Conservation (phyloP, 2,113 vertebrate species). For the Heterocephalus glaber region DNA sequence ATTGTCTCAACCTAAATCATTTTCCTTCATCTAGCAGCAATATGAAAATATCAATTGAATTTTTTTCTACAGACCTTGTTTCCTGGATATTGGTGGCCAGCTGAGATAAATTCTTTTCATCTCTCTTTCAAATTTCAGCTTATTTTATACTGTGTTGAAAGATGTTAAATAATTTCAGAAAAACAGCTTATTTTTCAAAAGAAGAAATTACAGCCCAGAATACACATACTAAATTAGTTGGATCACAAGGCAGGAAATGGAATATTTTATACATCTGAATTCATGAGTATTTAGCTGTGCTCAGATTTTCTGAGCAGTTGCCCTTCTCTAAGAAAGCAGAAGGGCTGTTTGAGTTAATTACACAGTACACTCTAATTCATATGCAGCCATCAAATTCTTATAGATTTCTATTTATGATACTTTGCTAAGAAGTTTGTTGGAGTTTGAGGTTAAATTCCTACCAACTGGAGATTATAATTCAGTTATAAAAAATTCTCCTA, state of each 20-base stretch:
- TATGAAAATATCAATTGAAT: slow-evolving; percentile 45
- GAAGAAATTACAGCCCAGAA: slow-evolving; percentile 67
- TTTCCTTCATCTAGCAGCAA: slow-evolving; percentile 12
- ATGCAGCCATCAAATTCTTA: slow-evolving; percentile 63
- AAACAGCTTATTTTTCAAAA: slow-evolving; percentile 68
- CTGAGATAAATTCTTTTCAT: slow-evolving; percentile 61
- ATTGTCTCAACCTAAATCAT: background rate
- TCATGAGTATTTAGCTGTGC: background rate
- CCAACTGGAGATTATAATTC: slow-evolving; percentile 64
- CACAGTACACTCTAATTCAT: slow-evolving; percentile 60
- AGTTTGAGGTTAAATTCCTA: slow-evolving; percentile 68
- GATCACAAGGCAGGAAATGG: slow-evolving; percentile 67
- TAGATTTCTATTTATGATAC: slow-evolving; percentile 67
- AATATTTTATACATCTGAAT: slow-evolving; percentile 48
- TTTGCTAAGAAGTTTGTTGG: slow-evolving; percentile 65
- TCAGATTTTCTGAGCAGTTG: slow-evolving; percentile 70
- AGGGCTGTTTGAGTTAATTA: slow-evolving; percentile 79
- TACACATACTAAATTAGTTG: slow-evolving; percentile 58
- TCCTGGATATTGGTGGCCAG: slow-evolving; percentile 46
- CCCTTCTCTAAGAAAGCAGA: slow-evolving; percentile 64
- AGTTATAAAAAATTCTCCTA: slow-evolving; percentile 51
- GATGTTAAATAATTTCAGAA: slow-evolving; percentile 72
- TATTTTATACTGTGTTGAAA: slow-evolving; percentile 60
- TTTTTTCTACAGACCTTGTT: slow-evolving; percentile 50
- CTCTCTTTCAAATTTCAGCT: slow-evolving; percentile 60